phyloP scores from a whole-genome alignment of 2,113 vertebrate genomes.

The Uria aalge region DNA sequence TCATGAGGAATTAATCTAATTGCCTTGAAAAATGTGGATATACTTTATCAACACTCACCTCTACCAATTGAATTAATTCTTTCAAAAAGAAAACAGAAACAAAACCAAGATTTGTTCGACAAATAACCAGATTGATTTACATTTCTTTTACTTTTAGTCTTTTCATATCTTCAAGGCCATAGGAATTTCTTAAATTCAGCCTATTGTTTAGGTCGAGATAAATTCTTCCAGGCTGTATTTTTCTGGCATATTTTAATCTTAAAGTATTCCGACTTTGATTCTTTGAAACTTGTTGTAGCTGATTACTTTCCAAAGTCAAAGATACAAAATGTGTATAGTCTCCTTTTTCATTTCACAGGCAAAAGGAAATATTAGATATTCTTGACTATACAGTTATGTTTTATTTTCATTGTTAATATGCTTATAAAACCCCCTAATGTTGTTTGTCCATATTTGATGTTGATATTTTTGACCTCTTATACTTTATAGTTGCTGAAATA shows the following conservation, averaged over 20 bases:
- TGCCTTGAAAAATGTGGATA: background rate
- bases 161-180: rapidly evolving
- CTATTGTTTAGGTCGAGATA: rapidly evolving
- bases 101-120: rapidly evolving
- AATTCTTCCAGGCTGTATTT: background rate
- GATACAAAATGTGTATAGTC: background rate
- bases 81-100: background rate
- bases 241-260: background rate
- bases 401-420: background rate
- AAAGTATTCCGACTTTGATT: background rate
- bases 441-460: background rate
- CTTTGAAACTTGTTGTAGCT: background rate
- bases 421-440: background rate
- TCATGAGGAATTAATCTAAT: background rate
- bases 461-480: background rate
- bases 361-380: background rate
- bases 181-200: background rate
- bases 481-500: background rate
- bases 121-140: background rate
- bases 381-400: rapidly evolving
- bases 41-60: background rate
- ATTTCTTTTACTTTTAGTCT: background rate
- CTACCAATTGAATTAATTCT: background rate
- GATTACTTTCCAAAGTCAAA: background rate
- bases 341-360: background rate